Conservation (phyloP, 2,888 invertebrate species). For the Homarus gammarus region DNA sequence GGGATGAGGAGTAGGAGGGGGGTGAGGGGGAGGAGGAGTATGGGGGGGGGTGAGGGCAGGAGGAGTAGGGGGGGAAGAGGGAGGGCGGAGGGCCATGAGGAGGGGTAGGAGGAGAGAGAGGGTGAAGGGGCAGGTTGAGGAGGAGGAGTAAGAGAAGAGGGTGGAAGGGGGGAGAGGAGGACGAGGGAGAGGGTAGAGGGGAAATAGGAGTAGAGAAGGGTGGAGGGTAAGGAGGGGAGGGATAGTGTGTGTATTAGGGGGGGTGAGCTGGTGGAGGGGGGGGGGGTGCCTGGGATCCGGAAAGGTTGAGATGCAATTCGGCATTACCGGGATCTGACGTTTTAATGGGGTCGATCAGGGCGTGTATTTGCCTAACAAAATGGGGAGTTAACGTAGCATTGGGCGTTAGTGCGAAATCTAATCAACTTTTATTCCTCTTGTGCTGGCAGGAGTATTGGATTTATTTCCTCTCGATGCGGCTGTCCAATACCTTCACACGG, state of each 20-base stretch:
- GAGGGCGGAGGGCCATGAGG: not conserved
- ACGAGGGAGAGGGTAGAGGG: not conserved
- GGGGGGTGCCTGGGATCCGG: not conserved
- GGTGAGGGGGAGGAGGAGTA: too few species aligned
- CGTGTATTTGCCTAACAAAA: slow-evolving; percentile 35
- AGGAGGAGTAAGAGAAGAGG: not conserved
- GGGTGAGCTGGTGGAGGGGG: not conserved
- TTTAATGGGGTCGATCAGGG: slow-evolving; percentile 36
- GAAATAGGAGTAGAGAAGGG: not conserved
- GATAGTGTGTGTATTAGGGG: too few species aligned
- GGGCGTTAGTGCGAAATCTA: slow-evolving; percentile 26
- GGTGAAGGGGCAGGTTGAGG: slow-evolving; percentile 1
- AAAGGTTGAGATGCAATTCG: slow-evolving; percentile 16
- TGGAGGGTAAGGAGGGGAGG: too few species aligned
- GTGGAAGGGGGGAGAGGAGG: not conserved
- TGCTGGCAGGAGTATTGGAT: slow-evolving; percentile 46
- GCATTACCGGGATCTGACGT: slow-evolving; percentile 33
- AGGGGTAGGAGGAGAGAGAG: not conserved
- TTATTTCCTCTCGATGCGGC: slow-evolving; percentile 41
- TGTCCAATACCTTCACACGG: slow-evolving; percentile 42
- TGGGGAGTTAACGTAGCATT: slow-evolving; percentile 30
- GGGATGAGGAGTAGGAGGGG: not conserved
- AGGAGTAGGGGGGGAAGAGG: not conserved
- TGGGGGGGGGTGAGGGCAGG: not conserved
- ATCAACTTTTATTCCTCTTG: slow-evolving; percentile 46